Percentiles rank a stretch among this genome's conserved stretches.
phyloP scores from a whole-genome alignment of 2,888 invertebrate genomes.

The Chloroclysta siterata region DNA sequence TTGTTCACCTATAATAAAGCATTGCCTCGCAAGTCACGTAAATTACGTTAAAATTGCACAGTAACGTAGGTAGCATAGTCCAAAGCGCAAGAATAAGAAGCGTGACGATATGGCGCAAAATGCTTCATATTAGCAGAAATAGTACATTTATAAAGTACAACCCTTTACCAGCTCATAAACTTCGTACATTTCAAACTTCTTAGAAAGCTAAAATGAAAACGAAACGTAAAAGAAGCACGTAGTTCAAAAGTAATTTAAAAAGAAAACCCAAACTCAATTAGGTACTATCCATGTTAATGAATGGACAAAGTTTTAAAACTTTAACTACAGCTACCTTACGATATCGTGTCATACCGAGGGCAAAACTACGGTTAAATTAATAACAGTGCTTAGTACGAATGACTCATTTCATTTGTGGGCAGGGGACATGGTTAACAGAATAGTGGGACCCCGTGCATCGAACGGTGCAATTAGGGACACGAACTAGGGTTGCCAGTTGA shows the following conservation, averaged over 20 bases:
- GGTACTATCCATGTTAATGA: slow-evolving; percentile 29
- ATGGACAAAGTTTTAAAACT: slow-evolving; percentile 35
- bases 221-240: slow-evolving; percentile 25
- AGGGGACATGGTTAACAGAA: slow-evolving; percentile 50
- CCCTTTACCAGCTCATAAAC: slow-evolving; percentile 8
- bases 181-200: slow-evolving; percentile 3
- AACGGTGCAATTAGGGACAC: slow-evolving; percentile 42
- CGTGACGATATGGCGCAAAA: not conserved
- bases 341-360: slow-evolving; percentile 35
- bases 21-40: too few species aligned
- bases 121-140: not conserved
- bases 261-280: slow-evolving; percentile 35
- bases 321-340: slow-evolving; percentile 29
- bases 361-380: slow-evolving; percentile 46
- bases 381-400: slow-evolving; percentile 46
- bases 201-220: slow-evolving; percentile 15
- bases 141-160: not conserved
- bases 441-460: slow-evolving; percentile 39
- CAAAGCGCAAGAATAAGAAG: not conserved
- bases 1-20: too few species aligned
- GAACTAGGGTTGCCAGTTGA: slow-evolving; percentile 36
- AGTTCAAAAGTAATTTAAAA: slow-evolving; percentile 35
- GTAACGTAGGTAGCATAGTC: too few species aligned
- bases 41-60: too few species aligned
- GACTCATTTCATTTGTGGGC: slow-evolving; percentile 54